Evolutionary conservation across 2,113 vertebrate species (phyloP), one percentile per base, ranked within the genome.

Genomic region (Theristicus caerulescens): DNA sequence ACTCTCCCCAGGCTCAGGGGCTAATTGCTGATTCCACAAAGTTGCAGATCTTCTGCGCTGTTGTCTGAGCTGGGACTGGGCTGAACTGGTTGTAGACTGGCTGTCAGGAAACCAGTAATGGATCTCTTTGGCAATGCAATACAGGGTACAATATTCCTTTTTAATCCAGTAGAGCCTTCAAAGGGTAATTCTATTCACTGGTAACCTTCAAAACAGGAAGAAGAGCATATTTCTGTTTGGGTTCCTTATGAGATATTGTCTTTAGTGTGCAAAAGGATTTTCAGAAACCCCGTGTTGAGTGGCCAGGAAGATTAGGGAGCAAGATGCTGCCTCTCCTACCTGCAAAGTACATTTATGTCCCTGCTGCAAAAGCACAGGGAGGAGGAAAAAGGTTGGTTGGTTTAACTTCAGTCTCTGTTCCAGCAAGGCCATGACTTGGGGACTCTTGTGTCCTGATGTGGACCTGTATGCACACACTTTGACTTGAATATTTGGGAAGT

Each of bases 1-100:
- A 93, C 70, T 82, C 94, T 91, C 79, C 91, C 55, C 0, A 10
- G 94, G 84, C 93, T 94, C 79, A 29, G 42, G 78, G 85, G 87
- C 94, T 95, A 94, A 96, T 95, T 96, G 67, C 74, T 6, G 71
- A 80, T 79, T 88, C 96, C 67, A 93, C 62, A 32, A 46, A 94
- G 76, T 73, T 91, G 93, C 77, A 73, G n/a, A 62, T 86, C 44
- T 40, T 79, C 82, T 10, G 9, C 2, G 4, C 82, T 70, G 74
- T 73, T 14, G 21, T 66, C 81, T 91, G 86, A 76, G 36, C 72
- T 78, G 76, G 40, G n/a, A 47, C 47, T 79, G 62, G 78, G 29
- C 27, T 82, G 58, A 36, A 59, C 76, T 88, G 90, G 73, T 22
- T 70, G 49, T 40, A 79, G n/a, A 31, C 26, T 24, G 44, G 69